phyloP scores from a whole-genome alignment of 2,113 vertebrate species.

The Xyrauchen texanus region DNA sequence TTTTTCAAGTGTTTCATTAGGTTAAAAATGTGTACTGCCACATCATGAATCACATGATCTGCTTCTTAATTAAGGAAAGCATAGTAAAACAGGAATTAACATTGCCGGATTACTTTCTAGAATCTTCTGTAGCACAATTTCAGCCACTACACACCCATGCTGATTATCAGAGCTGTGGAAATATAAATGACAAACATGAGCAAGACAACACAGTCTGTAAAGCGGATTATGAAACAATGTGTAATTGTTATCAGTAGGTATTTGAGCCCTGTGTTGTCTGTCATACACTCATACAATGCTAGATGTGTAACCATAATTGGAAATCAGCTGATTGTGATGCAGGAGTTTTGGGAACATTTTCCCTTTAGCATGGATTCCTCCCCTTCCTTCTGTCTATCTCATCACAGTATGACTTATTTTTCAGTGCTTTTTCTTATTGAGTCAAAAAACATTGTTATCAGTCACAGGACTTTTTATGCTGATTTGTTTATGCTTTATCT shows the following conservation, averaged over 20 bases:
- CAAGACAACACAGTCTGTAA: neutral
- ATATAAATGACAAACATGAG: neutral
- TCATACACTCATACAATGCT: neutral
- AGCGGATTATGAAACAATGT: conserved; percentile 5
- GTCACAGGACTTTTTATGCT: neutral
- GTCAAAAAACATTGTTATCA: neutral
- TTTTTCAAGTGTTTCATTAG: no score
- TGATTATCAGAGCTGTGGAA: neutral
- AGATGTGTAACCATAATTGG: neutral
- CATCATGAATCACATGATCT: no score
- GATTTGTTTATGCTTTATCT: no score
- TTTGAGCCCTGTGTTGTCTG: neutral
- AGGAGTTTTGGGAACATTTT: neutral
- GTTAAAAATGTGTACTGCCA: no score
- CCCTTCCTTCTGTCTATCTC: neutral
- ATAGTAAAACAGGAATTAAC: neutral
- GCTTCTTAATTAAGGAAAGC: no score
- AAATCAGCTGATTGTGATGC: conserved; percentile 20
- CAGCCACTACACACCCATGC: neutral
- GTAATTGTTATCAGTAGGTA: conserved; percentile 3
- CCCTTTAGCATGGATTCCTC: neutral
- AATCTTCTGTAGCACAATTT: neutral
- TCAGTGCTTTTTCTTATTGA: neutral
- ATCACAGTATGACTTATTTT: neutral
- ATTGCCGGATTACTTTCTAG: neutral